Conservation (phyloP, 2,797 vertebrate genomes). For the Chlorospingus flavigularis region DNA sequence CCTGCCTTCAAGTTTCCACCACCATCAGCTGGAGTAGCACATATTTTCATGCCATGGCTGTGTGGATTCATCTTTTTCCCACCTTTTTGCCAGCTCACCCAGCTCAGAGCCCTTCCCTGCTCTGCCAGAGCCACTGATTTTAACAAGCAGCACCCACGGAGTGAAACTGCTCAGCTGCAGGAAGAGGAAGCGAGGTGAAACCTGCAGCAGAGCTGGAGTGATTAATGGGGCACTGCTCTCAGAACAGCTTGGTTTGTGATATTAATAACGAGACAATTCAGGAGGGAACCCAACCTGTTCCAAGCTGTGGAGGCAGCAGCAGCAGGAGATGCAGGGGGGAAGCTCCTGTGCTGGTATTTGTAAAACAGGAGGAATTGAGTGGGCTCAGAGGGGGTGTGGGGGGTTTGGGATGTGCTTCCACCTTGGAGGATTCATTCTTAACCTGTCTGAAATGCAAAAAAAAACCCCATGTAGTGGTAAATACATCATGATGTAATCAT, state of each 20-base stretch:
- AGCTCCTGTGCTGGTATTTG: neutral
- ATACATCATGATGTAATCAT: neutral
- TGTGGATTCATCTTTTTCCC: neutral
- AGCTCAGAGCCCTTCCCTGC: neutral
- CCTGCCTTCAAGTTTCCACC: neutral
- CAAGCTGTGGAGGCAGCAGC: neutral
- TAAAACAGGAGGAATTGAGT: neutral
- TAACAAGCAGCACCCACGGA: neutral
- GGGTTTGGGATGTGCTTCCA: neutral
- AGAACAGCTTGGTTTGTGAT: conserved; percentile 50
- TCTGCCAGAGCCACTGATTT: neutral
- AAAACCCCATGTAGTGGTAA: neutral
- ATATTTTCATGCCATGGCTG: neutral
- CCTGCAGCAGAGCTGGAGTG: conserved; percentile 34
- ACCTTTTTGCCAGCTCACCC: neutral
- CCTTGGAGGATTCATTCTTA: neutral
- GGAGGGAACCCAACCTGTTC: conserved; percentile 34
- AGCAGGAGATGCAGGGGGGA: neutral
- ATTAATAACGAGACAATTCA: conserved; percentile 60
- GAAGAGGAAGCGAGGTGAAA: conserved; percentile 28
- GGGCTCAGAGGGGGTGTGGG: neutral
- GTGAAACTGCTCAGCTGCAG: neutral
- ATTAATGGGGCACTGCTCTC: conserved; percentile 45
- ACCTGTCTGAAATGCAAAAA: neutral
- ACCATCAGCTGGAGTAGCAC: neutral